Evolutionary conservation across 2,113 vertebrate species (phyloP), one percentile per base, ranked within the genome.

Genomic region (Beaufortia kweichowensis): DNA sequence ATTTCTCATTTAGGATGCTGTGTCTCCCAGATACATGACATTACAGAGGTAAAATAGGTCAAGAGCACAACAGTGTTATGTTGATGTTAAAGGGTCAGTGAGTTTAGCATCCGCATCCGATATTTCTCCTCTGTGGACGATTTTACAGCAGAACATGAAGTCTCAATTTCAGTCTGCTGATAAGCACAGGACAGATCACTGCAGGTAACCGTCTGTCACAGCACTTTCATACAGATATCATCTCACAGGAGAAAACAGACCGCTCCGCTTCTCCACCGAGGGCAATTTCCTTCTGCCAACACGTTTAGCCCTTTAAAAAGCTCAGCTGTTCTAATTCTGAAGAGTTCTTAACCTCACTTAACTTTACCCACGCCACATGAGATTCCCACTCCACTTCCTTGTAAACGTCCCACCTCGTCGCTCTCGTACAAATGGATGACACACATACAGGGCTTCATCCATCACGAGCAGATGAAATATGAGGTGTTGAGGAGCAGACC

Each of bases 261-360:
- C 81, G 79, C 23, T 76, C 79, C 76, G 73, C 64, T 81, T 80
- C 48, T 67, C 24, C 26, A 69, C 43, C 41, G 23, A 65, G 46
- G 43, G 79, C 41, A 46, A 56, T 66, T 48, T 9, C 48, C 39
- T 75, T 31, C 35, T 57, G 33, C 48, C 66, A 78, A 80, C 77
- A 80, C 53, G 65, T 77, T 86, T 83, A 82, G 68, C 64, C 79
- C 81, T 64, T n/a, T 68, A 76, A 76, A 82, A 81, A 46, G 72
- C 76, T 80, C 41, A 48, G 72, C 79, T 82, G 81, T 55, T 84
- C 80, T 79, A 79, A 84, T 85, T 84, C 77, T 78, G 31, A 82
- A 81, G 63, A 66, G 53, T 70, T 85, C 81, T 86, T 87, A 87
- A 85, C 85, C 85, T 85, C 82, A 72, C 82, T 87, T 81, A 84